Base-by-base conservation (phyloP, 2,888 invertebrate species). In the Marasmarcha lunaedactyla region DNA sequence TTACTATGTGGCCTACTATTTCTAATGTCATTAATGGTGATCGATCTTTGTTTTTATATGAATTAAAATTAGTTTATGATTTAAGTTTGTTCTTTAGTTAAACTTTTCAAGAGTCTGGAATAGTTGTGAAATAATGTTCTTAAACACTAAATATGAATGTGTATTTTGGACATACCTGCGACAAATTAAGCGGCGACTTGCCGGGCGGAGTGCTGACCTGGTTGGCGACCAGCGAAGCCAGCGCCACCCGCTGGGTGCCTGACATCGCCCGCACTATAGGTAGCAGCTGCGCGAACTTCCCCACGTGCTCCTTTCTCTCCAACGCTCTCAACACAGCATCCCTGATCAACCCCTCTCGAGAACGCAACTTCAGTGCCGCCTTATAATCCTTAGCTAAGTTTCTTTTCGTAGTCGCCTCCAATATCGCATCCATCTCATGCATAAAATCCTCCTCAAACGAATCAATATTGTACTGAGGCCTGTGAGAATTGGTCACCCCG, bases 221-320 rank as follows among this genome's bases (percentile, higher is more conserved):
- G 1, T 84, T 86, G 1, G 88, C 86, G 3, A 89, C 88, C 33
- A 90, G 51, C 0, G 88, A 86, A 0, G 88, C 88, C 41, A 89
- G 60, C 1, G 88, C 86, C 42, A 87, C 68, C 20, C 88, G 71
- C 63, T 90, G 89, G 15, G 85, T 83, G 0, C 86, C 85, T 1
- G 88, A 86, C 73, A 89, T 85, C 2, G 85, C 86, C 36, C 88
- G 78, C 47, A 89, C 71, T 48, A 89, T 88, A 33, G 90, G 89
- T 66, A 89, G 67, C 14, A 88, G 83, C 63, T 88, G 86, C 0
- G 86, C 85, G 41, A 89, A 86, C 55, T 86, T 86, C 44, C 86
- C 85, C 12, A 85, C 84, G 36, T 88, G 83, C 26, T 85, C 86
- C 37, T 85, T 85, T 51, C 85, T 76, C 46, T 86, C 86, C 57